Evolutionary conservation across 2,113 vertebrate genomes (phyloP), one percentile per base, ranked within the genome.

Genomic region (Anseranas semipalmata): DNA sequence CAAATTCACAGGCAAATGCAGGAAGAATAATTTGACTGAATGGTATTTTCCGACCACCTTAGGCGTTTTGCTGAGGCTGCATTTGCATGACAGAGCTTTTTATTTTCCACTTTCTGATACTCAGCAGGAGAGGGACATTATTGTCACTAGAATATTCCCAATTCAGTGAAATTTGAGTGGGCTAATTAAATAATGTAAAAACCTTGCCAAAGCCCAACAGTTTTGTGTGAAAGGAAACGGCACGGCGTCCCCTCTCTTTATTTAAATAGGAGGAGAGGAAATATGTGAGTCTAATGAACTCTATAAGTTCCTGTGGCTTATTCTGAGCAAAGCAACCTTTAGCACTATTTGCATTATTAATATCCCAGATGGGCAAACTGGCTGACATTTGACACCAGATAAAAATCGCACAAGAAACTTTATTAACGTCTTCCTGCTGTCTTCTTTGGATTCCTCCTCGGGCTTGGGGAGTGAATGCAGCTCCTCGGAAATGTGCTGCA

Each of bases 131-230:
- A 91, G 92, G 95, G 90, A 93, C 88, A 60, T 95, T 96, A 94
- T 94, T 96, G 96, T 96, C 94, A 90, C 91, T 77, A 46, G 94
- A 96, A 95, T 96, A 95, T 95, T 96, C 95, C 84, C 46, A 7
- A 94, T 86, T 87, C 94, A 88, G 87, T 88, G 88, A 91, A 96
- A 96, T 96, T 82, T 80, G 92, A 96, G 97, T 93, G 94, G 89
- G 91, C 92, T 97, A 97, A 97, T 97, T 97, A 97, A 96, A 95
- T 96, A 87, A 85, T 83, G 90, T 90, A 48, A 85, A 86, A 95
- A 68, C 70, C 91, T 96, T 95, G 91, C 95, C 95, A 95, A 86
- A 96, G 74, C 67, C 63, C 87, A 79, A 82, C 76, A 67, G 86
- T 88, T 93, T 30, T 63, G 85, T 89, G 94, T 93, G 86, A 95